phyloP scores from a whole-genome alignment of 2,888 invertebrate species.

The Chorisops tibialis region DNA sequence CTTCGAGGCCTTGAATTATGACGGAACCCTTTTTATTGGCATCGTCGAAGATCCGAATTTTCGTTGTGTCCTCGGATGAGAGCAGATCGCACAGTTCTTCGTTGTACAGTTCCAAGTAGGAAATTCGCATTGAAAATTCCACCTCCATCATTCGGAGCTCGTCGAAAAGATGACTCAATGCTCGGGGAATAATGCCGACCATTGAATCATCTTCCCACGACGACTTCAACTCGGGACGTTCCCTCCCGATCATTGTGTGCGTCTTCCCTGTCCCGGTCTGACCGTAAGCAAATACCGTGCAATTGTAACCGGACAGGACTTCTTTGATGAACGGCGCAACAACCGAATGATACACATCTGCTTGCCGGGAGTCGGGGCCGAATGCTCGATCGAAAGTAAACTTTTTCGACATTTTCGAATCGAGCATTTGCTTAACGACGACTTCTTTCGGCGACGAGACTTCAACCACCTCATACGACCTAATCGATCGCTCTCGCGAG shows the following conservation, averaged over 20 bases:
- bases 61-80: slow-evolving; percentile 70
- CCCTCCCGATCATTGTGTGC: slow-evolving; percentile 91
- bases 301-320: slow-evolving; percentile 92
- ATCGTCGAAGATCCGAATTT: slow-evolving; percentile 74
- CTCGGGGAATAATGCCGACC: slow-evolving; percentile 89
- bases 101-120: slow-evolving; percentile 93
- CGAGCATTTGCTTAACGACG: slow-evolving; percentile 59
- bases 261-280: slow-evolving; percentile 95
- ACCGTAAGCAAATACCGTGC: slow-evolving; percentile 96
- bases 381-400: slow-evolving; percentile 87
- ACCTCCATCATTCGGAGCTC: slow-evolving; percentile 71
- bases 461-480: slow-evolving; percentile 67
- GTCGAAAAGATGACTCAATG: slow-evolving; percentile 87
- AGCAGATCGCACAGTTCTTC: slow-evolving; percentile 94
- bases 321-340: slow-evolving; percentile 87
- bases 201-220: slow-evolving; percentile 78
- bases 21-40: slow-evolving; percentile 80
- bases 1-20: slow-evolving; percentile 87
- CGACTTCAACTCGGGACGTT: slow-evolving; percentile 56
- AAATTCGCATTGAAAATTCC: slow-evolving; percentile 87
- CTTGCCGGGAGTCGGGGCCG: slow-evolving; percentile 74
- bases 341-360: slow-evolving; percentile 83
- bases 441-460: slow-evolving; percentile 65
- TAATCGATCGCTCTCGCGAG: slow-evolving; percentile 64
- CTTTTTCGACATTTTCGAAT: slow-evolving; percentile 67